Conservation (phyloP, 2,888 invertebrate genomes). For the Dicranocentrus wangi region DNA sequence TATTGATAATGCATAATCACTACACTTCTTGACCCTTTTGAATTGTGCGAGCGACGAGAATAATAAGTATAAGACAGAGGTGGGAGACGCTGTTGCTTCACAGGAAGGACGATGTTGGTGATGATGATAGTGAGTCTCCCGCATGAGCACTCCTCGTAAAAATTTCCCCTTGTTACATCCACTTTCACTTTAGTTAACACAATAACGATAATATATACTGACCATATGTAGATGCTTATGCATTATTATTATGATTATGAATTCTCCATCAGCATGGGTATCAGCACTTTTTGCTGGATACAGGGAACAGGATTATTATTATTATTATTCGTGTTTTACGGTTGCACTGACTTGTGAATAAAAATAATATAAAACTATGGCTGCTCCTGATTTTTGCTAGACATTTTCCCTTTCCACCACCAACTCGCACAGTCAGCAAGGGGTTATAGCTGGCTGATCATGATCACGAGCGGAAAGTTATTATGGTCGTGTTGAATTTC, state of each 20-base stretch:
- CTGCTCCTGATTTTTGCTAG: not conserved
- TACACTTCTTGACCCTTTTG: conserved; percentile 45
- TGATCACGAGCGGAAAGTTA: conserved; percentile 12
- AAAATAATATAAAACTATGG: conserved; percentile 8
- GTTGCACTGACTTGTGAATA: conserved; percentile 26
- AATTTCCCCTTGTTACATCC: conserved; percentile 2
- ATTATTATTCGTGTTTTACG: conserved; percentile 27
- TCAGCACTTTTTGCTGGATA: not conserved
- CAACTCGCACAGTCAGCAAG: not conserved
- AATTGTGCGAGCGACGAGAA: conserved; percentile 38
- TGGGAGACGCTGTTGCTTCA: conserved; percentile 57
- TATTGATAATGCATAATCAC: conserved; percentile 48
- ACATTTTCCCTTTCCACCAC: not conserved
- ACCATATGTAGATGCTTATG: conserved; percentile 11
- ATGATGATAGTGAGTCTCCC: conserved; percentile 46
- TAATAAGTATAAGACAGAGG: not conserved
- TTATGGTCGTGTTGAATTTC: conserved; percentile 15
- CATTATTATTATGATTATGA: conserved; percentile 7
- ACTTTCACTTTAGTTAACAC: conserved; percentile 12
- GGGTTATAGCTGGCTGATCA: not conserved
- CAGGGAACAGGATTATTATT: conserved; percentile 3
- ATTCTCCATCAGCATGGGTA: not conserved
- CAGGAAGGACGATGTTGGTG: conserved; percentile 34
- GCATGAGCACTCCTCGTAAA: conserved; percentile 38
- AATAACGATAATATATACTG: not conserved